These are phyloP conservation scores for Microcebus ravelobensis DNA, from an alignment of 2,113 vertebrate genomes.

Conservation along the genomic window DNA sequence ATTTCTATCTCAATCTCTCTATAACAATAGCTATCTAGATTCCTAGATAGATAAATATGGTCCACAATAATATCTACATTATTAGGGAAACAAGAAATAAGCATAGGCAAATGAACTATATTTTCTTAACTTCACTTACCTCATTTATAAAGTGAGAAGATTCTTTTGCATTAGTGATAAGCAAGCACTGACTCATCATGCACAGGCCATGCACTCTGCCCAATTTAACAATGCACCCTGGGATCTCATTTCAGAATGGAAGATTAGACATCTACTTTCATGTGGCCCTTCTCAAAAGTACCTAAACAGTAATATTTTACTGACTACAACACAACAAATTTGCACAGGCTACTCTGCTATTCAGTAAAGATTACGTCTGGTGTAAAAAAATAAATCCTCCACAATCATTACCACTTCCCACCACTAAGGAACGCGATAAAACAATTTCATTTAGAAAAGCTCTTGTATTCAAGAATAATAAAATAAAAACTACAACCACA, in stretches of 20 bases:
- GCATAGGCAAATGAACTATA: background rate
- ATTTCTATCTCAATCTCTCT: background rate
- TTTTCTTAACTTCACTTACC: background rate
- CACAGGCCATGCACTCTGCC: background rate
- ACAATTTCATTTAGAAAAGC: background rate
- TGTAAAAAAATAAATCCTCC: background rate
- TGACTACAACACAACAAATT: background rate
- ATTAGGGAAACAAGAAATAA: background rate
- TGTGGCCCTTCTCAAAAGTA: background rate
- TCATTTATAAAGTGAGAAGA: background rate
- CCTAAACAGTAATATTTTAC: background rate
- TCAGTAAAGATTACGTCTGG: background rate
- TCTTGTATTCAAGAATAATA: background rate
- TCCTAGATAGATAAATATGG: background rate
- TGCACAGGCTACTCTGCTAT: background rate
- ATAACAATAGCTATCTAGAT: background rate
- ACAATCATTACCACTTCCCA: no score
- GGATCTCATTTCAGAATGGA: background rate
- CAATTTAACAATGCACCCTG: background rate
- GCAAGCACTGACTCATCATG: background rate
- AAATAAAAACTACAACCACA: background rate
- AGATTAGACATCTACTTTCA: background rate
- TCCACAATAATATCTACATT: background rate
- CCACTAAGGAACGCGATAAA: background rate
- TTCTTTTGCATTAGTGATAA: background rate